Evolutionary conservation across 2,888 invertebrate genomes (phyloP).

Genomic region (Ichneumon xanthorius): DNA sequence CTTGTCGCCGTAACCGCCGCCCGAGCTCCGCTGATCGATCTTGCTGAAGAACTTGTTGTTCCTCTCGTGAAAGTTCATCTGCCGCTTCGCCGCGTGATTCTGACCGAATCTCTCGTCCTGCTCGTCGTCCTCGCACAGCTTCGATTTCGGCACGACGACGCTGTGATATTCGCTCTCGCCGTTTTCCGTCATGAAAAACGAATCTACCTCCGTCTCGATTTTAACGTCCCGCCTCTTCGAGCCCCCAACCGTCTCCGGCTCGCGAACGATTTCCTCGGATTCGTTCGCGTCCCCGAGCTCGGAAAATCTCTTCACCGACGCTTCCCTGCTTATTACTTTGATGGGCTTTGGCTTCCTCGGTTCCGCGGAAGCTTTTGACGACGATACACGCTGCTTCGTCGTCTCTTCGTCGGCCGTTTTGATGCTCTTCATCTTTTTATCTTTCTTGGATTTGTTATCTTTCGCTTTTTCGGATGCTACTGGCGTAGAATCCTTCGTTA

Average conservation of each 20-base stretch:
- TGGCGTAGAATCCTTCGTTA: neutral
- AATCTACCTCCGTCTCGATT: slow-evolving; percentile 74
- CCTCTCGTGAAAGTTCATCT: slow-evolving; percentile 60
- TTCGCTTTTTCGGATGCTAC: slow-evolving; percentile 24
- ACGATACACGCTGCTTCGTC: neutral
- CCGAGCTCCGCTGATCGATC: slow-evolving; percentile 47
- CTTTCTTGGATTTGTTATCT: slow-evolving; percentile 16
- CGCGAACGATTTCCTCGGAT: slow-evolving; percentile 42
- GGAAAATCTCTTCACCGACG: slow-evolving; percentile 77
- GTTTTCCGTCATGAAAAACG: slow-evolving; percentile 78
- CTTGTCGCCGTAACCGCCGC: slow-evolving; percentile 23
- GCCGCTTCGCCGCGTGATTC: slow-evolving; percentile 51
- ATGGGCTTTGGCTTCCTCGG: slow-evolving; percentile 44
- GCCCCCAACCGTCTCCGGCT: neutral
- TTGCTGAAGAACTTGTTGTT: slow-evolving; percentile 71
- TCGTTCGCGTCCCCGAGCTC: slow-evolving; percentile 73
- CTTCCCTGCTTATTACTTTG: slow-evolving; percentile 74
- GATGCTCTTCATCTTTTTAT: slow-evolving; percentile 15
- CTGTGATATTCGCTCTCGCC: slow-evolving; percentile 73
- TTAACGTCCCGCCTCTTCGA: slow-evolving; percentile 34
- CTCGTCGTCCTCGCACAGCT: slow-evolving; percentile 28
- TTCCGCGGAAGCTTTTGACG: neutral
- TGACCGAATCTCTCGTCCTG: slow-evolving; percentile 52
- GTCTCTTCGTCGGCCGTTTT: neutral
- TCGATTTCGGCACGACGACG: slow-evolving; percentile 71